Base-by-base conservation (phyloP, 2,113 vertebrate species). In the Onychostoma macrolepis region DNA sequence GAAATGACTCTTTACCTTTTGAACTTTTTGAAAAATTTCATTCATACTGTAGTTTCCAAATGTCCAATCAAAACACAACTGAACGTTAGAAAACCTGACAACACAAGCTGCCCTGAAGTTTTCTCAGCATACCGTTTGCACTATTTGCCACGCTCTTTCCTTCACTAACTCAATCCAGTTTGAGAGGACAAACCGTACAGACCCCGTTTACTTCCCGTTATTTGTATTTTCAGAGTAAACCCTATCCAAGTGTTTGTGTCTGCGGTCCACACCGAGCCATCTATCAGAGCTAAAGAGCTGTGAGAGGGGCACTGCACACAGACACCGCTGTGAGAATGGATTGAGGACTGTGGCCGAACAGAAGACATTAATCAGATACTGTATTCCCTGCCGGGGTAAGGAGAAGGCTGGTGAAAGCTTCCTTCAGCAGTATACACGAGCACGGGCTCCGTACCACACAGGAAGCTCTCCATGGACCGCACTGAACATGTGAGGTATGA, bases 221-320 rank as follows among this genome's bases (percentile, higher is more conserved):
- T 89, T 89, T 87, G 79, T 87, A 84, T 89, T 89, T 83, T 76
- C 86, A 78, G 45, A 80, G 69, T 83, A 87, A 89, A 89, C 86
- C 13, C 33, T 33, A 38, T 87, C 61, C 61, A 82, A 82, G 58
- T 81, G 67, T 89, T 88, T 88, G 80, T 80, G 30, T 63, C 58
- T 80, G 77, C 11, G 11, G 74, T 85, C 78, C 67, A 67, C 45
- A 36, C 12, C 30, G 43, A 69, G 65, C 72, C 86, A 89, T 89
- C 89, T 63, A 86, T 88, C 89, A 90, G 80, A 41, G 43, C 85
- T 88, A 83, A 87, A 80, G 77, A 82, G 83, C 80, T 87, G 38
- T 0, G 50, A 48, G 78, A 85, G 78, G 83, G 81, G 86, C 83
- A 89, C 86, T 87, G 74, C 84, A 89, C 72, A 71, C 80, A 50